phyloP scores from a whole-genome alignment of 2,797 vertebrate genomes.

The Bucorvus abyssinicus region DNA sequence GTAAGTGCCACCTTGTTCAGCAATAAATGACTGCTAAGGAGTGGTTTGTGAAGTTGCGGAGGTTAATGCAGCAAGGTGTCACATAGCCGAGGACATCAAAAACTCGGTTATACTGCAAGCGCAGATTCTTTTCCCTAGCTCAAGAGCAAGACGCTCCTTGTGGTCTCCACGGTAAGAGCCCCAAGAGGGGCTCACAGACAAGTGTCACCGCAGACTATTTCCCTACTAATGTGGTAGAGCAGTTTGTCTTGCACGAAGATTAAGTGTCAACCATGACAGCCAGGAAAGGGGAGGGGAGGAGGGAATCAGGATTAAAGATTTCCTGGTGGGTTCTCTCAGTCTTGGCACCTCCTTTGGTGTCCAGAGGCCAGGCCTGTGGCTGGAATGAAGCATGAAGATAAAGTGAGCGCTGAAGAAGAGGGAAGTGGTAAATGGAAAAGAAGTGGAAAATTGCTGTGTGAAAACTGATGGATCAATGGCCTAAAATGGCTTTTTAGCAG shows the following conservation, averaged over 20 bases:
- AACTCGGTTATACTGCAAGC: not conserved
- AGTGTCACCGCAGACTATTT: not conserved
- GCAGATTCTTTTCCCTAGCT: not conserved
- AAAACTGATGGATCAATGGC: not conserved
- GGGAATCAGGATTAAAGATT: not conserved
- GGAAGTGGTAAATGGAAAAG: not conserved
- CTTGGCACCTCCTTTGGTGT: not conserved
- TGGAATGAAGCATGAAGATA: not conserved
- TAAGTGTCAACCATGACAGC: not conserved
- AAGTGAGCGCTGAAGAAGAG: not conserved
- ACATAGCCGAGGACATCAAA: not conserved
- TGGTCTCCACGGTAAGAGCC: not conserved
- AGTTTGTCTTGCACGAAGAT: not conserved
- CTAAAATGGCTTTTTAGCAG: not conserved
- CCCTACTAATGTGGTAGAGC: not conserved
- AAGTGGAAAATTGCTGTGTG: not conserved
- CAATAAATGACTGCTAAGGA: not conserved
- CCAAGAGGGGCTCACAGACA: not conserved
- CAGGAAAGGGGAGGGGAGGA: not conserved
- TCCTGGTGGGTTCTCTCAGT: not conserved
- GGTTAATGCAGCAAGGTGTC: not conserved
- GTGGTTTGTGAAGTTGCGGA: not conserved
- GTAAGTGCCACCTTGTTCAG: accelerated
- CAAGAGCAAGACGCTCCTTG: not conserved
- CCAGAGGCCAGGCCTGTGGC: not conserved